phyloP scores from a whole-genome alignment of 2,113 vertebrate species.

The Lycocorax pyrrhopterus region DNA sequence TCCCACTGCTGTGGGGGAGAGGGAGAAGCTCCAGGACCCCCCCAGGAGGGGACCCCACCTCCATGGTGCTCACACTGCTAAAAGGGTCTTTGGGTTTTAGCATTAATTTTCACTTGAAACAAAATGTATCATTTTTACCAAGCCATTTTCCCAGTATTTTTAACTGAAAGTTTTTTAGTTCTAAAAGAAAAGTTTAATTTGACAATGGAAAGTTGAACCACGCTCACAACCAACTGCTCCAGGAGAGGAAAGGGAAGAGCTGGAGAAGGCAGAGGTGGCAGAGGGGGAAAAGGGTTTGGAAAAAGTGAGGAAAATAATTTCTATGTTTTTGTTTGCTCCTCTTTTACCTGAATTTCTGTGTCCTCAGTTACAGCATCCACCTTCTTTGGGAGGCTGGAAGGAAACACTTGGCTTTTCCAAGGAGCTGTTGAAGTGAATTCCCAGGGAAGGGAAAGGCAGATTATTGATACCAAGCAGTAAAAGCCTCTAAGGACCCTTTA shows the following conservation, averaged over 20 bases:
- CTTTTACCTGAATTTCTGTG: background rate
- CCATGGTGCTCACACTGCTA: accelerated
- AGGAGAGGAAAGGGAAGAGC: background rate
- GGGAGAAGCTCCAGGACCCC: background rate
- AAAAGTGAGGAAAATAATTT: background rate
- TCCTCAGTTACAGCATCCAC: background rate
- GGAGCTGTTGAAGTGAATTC: background rate
- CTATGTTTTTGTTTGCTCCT: accelerated
- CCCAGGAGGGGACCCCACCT: accelerated
- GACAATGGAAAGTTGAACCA: background rate
- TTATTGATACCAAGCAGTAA: background rate
- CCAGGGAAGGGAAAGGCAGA: background rate
- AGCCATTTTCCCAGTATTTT: accelerated
- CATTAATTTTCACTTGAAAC: background rate
- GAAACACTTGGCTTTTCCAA: background rate
- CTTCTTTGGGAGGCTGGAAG: background rate
- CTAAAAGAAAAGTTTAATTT: background rate
- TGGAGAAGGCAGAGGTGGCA: background rate
- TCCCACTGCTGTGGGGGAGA: accelerated
- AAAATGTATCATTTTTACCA: background rate
- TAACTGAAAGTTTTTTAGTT: background rate
- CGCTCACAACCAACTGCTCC: accelerated
- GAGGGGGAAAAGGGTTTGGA: background rate
- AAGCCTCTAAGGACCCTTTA: background rate
- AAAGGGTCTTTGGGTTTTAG: background rate